Base-by-base conservation (phyloP, 2,113 vertebrate genomes). In the Drymodes brunneopygia region DNA sequence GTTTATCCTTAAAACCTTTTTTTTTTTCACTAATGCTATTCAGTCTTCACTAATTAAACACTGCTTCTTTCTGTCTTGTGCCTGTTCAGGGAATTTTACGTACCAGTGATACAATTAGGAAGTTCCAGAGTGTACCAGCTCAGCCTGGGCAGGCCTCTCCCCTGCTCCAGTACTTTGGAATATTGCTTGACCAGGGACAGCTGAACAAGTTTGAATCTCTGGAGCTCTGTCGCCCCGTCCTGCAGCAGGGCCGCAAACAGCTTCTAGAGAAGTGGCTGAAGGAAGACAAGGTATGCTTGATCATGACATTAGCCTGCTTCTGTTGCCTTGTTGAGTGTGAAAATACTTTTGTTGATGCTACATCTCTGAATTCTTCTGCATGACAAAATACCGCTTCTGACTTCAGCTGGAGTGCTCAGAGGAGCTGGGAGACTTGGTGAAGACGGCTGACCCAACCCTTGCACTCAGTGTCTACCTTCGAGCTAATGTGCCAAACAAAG, bases 231-330 rank as follows among this genome's bases (percentile, higher is more conserved):
- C 98, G 98, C 48, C 99, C 98, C 0, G 99, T 99, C 38, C 97
- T 99, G 84, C 98, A 99, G 93, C 99, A 99, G 94, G 99, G 99
- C 23, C 98, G 98, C 95, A 99, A 99, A 80, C 99, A 99, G 74
- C 98, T 99, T 31, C 97, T 99, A 95, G 99, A 99, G 96, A 99
- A 99, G 81, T 99, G 99, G 99, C 97, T 99, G 56, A 99, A 99
- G 86, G 99, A 99, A 96, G 99, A 99, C 91, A 99, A 99, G 98
- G 99, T 99, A 96, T 79, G 86, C 42, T 62, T 0, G 0, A 16
- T 90, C 7, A 4, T 47, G 9, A 22, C 10, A 10, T 21, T 54
- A 18, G 20, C 40, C 45, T 88, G 6, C 28, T 80, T 56, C 23
- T 47, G 4, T 54, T 88, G 71, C 25, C 42, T 70, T 85, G 8